phyloP scores from a whole-genome alignment of 2,797 vertebrate species.

The Phyllotis vaccarum region DNA sequence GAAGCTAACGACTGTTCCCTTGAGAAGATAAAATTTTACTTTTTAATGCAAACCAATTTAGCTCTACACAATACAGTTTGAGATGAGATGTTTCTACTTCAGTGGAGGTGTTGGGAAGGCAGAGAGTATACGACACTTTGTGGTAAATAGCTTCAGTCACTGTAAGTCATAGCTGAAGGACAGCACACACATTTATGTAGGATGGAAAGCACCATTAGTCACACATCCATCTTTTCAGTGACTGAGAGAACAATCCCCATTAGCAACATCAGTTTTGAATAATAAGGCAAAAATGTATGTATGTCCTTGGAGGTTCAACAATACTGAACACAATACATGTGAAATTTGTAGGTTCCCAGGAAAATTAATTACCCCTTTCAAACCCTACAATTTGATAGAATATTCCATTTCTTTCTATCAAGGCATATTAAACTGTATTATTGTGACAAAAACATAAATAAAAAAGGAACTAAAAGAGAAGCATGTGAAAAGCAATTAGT shows the following conservation, averaged over 20 bases:
- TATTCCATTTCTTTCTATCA: conserved; percentile 11
- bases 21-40: conserved; percentile 47
- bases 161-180: conserved; percentile 76
- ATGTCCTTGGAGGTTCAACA: conserved; percentile 77
- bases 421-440: background rate
- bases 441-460: background rate
- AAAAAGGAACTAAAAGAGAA: conserved; percentile 15
- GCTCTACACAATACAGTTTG: conserved; percentile 43
- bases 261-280: conserved; percentile 76
- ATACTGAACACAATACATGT: conserved; percentile 52
- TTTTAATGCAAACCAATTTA: conserved; percentile 77
- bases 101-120: conserved; percentile 65
- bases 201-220: conserved; percentile 77
- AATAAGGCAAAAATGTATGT: conserved; percentile 72
- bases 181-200: conserved; percentile 58
- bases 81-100: conserved; percentile 64
- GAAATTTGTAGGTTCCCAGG: conserved; percentile 25
- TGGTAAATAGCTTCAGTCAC: conserved; percentile 63
- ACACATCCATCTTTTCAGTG: conserved; percentile 75
- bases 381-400: conserved; percentile 1
- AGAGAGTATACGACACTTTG: background rate
- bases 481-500: background rate
- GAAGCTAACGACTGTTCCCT: conserved; percentile 19
- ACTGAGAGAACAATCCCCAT: conserved; percentile 73
- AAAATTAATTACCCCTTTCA: conserved; percentile 66